Evolutionary conservation across 2,113 vertebrate genomes (phyloP).

Genomic region (Vulpes vulpes): DNA sequence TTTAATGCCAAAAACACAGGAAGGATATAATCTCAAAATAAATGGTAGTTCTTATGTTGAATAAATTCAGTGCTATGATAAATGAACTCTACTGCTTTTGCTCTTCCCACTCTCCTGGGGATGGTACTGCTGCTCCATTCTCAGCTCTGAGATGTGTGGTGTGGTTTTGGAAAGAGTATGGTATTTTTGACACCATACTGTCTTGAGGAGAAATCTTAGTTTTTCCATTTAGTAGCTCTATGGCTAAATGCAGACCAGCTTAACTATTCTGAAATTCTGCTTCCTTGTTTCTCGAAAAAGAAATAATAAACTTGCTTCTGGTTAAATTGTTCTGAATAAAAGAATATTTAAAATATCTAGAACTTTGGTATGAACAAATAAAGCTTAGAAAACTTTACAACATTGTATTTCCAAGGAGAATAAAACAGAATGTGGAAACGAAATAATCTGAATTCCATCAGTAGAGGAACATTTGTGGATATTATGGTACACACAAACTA

Average conservation of each 20-base stretch:
- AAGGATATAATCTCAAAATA: background rate
- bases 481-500: background rate
- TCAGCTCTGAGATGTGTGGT: background rate
- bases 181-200: background rate
- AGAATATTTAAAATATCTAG: constrained; percentile 43
- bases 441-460: constrained; percentile 7
- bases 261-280: background rate
- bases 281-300: constrained; percentile 22
- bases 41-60: background rate
- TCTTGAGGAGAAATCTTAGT: background rate
- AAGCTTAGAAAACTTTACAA: background rate
- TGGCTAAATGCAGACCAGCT: background rate
- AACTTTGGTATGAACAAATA: constrained; percentile 14
- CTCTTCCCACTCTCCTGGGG: background rate
- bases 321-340: constrained; percentile 20
- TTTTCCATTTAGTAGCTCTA: background rate
- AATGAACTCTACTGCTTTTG: background rate
- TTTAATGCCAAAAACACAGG: background rate
- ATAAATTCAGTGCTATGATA: background rate
- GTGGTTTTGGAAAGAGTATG: background rate
- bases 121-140: background rate
- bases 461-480: background rate
- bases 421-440: background rate
- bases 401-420: background rate
- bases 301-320: background rate